Conservation (phyloP, 2,797 vertebrate genomes). For the Eidolon dupreanum region DNA sequence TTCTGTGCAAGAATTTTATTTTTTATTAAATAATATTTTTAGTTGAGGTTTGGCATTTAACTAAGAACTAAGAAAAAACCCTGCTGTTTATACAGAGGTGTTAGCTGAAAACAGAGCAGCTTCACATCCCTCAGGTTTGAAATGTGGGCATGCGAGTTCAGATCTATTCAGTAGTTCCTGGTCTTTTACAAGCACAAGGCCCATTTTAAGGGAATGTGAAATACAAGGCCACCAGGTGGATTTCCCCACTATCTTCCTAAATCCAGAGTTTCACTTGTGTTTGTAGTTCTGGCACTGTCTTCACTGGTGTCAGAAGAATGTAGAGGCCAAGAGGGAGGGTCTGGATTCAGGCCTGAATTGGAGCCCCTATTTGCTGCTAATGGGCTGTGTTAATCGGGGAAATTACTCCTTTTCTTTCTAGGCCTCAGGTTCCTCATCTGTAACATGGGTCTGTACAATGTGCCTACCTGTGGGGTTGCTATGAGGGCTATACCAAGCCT, state of each 20-base stretch:
- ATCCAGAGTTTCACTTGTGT: neutral
- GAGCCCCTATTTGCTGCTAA: neutral
- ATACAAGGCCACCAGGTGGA: neutral
- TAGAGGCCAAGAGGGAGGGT: neutral
- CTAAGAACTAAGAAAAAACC: slow-evolving; percentile 61
- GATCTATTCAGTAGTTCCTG: neutral
- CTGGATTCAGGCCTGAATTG: neutral
- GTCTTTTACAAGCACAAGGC: neutral
- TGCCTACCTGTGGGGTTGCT: neutral
- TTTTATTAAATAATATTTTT: neutral
- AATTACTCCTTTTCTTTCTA: neutral
- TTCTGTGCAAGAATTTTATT: slow-evolving; percentile 26
- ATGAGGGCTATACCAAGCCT: neutral
- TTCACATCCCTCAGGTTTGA: neutral
- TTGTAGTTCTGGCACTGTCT: neutral
- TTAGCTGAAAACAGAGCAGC: slow-evolving; percentile 18
- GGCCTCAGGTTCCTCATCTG: neutral
- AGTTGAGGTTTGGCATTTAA: slow-evolving; percentile 25
- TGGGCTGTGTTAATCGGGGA: neutral
- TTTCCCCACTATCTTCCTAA: neutral
- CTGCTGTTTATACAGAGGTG: slow-evolving; percentile 38
- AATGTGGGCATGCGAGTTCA: neutral
- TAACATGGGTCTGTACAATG: neutral
- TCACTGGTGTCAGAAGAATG: neutral
- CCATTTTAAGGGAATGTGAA: neutral